These are phyloP conservation scores for Heterotilapia buettikoferi DNA, from an alignment of 2,113 vertebrate genomes.

Conservation along the genomic window DNA sequence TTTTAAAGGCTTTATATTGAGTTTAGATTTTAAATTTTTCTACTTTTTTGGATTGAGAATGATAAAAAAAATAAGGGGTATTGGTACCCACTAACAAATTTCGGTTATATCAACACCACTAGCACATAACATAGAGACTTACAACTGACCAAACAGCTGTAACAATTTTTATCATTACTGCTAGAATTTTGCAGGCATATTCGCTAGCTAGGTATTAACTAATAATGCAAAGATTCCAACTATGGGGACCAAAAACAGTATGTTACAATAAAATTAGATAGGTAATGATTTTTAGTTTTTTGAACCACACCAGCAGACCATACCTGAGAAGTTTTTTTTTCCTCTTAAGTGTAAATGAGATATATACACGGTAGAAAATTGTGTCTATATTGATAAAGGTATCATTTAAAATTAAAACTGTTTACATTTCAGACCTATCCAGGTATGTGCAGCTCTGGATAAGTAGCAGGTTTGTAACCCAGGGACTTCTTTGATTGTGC, in stretches of 20 bases:
- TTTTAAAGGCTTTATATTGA: background rate
- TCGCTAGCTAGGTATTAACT: background rate
- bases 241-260: slow-evolving; percentile 6
- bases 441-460: background rate
- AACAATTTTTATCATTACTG: background rate
- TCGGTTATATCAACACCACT: background rate
- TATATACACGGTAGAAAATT: background rate
- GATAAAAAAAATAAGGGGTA: background rate
- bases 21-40: background rate
- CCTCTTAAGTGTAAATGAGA: background rate
- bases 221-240: background rate
- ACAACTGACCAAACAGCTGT: background rate
- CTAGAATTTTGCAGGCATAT: background rate
- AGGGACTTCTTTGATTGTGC: slow-evolving; percentile 21
- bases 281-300: background rate
- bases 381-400: background rate
- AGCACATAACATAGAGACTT: background rate
- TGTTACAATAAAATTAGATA: background rate
- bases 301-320: background rate
- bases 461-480: slow-evolving; percentile 1
- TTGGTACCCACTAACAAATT: background rate
- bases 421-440: slow-evolving; percentile 35
- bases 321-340: background rate
- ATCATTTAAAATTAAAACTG: background rate
- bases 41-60: background rate